Conservation (phyloP, 2,888 invertebrate genomes). For the Azorinus chamasolen region DNA sequence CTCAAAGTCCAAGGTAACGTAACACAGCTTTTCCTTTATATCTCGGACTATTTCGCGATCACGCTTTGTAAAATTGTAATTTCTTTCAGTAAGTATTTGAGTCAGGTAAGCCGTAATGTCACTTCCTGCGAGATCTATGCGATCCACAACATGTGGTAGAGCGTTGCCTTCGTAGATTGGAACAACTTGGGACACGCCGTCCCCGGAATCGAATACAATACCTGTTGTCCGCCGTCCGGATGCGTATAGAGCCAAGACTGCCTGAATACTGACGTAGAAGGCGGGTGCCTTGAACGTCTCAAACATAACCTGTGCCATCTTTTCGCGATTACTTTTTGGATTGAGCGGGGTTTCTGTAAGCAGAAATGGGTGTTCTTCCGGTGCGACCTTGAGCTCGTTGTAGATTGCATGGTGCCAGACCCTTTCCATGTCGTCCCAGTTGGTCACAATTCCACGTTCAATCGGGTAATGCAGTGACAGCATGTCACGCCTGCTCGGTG, state of each 20-base stretch:
- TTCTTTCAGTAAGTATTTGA: slow-evolving; percentile 78
- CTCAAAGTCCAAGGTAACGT: slow-evolving; percentile 67
- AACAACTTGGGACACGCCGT: slow-evolving; percentile 96
- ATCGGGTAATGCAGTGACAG: slow-evolving; percentile 21
- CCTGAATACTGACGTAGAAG: slow-evolving; percentile 97
- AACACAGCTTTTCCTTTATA: slow-evolving; percentile 65
- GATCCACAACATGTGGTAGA: slow-evolving; percentile 74
- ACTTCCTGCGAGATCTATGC: slow-evolving; percentile 77
- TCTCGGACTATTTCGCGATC: slow-evolving; percentile 68
- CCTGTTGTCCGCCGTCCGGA: slow-evolving; percentile 98
- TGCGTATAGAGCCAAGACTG: slow-evolving; percentile 96
- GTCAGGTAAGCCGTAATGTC: slow-evolving; percentile 79
- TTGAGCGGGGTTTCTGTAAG: slow-evolving; percentile 88
- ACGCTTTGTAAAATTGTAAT: slow-evolving; percentile 74
- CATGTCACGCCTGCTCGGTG: slow-evolving; percentile 1
- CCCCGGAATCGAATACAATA: slow-evolving; percentile 97
- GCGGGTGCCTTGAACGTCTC: slow-evolving; percentile 93
- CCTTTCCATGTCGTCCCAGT: slow-evolving; percentile 55
- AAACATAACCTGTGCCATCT: slow-evolving; percentile 86
- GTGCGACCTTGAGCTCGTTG: slow-evolving; percentile 30
- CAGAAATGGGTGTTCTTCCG: slow-evolving; percentile 32
- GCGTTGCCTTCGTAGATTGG: slow-evolving; percentile 88
- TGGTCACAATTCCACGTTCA: slow-evolving; percentile 41
- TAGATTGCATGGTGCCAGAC: slow-evolving; percentile 47
- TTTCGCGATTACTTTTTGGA: slow-evolving; percentile 95